Evolutionary conservation across 2,113 vertebrate species (phyloP).

Genomic region (Oreochromis spilurus): DNA sequence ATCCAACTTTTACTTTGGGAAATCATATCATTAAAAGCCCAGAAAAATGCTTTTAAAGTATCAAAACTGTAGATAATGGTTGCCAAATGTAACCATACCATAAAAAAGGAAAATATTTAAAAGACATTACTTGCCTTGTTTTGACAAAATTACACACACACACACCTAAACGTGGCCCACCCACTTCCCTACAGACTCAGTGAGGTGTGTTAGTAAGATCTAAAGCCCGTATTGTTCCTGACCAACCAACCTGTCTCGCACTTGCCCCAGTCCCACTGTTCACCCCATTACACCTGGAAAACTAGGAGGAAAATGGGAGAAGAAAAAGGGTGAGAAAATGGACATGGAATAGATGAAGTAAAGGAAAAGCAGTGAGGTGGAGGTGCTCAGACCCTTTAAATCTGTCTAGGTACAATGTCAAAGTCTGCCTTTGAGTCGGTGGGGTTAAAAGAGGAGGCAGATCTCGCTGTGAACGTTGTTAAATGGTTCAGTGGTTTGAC

Average conservation of each 20-base stretch:
- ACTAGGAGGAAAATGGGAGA: constrained; percentile 38
- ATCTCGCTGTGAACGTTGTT: constrained; percentile 71
- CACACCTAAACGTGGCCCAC: neutral
- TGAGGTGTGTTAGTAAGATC: constrained; percentile 64
- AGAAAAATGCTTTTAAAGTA: neutral
- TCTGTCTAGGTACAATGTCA: constrained; percentile 69
- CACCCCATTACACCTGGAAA: constrained; percentile 65
- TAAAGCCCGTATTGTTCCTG: constrained; percentile 68
- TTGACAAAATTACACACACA: neutral
- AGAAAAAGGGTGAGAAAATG: constrained; percentile 25
- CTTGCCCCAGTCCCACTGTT: constrained; percentile 44
- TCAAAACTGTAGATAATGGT: neutral
- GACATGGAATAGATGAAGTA: neutral
- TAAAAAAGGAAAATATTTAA: neutral
- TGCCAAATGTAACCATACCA: neutral
- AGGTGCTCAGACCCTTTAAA: constrained; percentile 48
- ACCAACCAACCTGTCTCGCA: constrained; percentile 61
- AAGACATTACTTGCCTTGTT: too few relatives aligned
- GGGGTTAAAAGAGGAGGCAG: constrained; percentile 72
- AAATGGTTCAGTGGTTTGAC: constrained; percentile 80
- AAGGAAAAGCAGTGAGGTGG: neutral
- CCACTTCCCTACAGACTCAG: constrained; percentile 42
- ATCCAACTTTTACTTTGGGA: neutral
- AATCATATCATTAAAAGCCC: neutral
- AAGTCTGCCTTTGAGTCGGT: constrained; percentile 65